Percentiles rank a stretch among this genome's conserved stretches.
These are phyloP conservation scores for Gymnopithys bicolor DNA, from an alignment of 2,797 vertebrate species.

Conservation along the genomic window DNA sequence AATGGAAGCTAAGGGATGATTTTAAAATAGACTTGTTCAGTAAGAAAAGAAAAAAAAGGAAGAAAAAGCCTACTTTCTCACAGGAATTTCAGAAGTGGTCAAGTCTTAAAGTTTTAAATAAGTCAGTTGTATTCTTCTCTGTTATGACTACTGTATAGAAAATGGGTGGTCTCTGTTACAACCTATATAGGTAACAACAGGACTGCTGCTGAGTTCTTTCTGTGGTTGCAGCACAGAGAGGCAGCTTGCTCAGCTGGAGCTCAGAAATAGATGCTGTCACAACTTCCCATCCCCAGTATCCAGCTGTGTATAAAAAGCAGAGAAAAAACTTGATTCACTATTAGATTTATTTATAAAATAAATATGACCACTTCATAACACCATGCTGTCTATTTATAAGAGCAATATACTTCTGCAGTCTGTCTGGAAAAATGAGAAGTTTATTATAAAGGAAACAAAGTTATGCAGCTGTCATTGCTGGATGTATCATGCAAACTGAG, in stretches of 20 bases:
- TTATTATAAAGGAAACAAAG: background rate
- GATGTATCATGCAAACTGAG: fast-evolving
- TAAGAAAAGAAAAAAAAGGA: background rate
- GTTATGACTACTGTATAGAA: background rate
- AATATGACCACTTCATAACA: background rate
- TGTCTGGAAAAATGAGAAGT: background rate
- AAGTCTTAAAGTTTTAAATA: background rate
- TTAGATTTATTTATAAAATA: background rate
- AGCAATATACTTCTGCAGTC: background rate
- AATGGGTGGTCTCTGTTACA: background rate
- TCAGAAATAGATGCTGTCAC: background rate
- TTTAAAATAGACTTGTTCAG: background rate
- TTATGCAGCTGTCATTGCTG: background rate
- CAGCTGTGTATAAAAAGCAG: background rate
- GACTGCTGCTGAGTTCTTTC: background rate
- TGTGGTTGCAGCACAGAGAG: background rate
- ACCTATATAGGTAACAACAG: background rate
- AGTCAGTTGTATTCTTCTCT: background rate
- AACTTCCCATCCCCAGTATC: background rate
- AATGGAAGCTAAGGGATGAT: background rate
- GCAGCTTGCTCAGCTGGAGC: background rate
- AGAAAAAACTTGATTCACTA: background rate
- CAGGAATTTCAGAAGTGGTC: background rate
- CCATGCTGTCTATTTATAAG: background rate
- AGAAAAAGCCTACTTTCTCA: background rate